phyloP scores from a whole-genome alignment of 2,888 invertebrate species.

The Agrochola circellaris region DNA sequence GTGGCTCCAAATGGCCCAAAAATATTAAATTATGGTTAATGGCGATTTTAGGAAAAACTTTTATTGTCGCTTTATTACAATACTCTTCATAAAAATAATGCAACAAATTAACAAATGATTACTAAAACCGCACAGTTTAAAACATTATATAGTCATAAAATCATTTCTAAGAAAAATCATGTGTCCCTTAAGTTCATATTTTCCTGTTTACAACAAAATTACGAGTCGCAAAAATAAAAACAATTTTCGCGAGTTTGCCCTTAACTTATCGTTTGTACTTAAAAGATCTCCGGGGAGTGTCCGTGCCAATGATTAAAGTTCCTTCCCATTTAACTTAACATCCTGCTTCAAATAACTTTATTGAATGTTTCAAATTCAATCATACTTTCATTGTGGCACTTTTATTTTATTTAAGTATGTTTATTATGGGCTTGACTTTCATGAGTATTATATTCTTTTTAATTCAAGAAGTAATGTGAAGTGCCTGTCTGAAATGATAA shows the following conservation, averaged over 20 bases:
- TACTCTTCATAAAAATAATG: background rate
- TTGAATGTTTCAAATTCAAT: conserved; percentile 62
- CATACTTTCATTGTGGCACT: conserved; percentile 38
- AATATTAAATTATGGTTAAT: background rate
- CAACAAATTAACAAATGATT: background rate
- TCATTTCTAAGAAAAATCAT: background rate
- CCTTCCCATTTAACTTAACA: conserved; percentile 64
- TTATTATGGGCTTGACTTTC: background rate
- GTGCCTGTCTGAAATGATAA: too few species aligned
- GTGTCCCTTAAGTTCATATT: conserved; percentile 4
- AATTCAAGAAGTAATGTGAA: too few species aligned
- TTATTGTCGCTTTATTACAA: too few species aligned
- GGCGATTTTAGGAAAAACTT: background rate
- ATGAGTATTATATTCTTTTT: background rate
- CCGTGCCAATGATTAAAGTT: conserved; percentile 69
- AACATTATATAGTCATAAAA: background rate
- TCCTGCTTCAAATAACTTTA: conserved; percentile 61
- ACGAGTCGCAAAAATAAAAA: conserved; percentile 23
- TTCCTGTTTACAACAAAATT: conserved; percentile 41
- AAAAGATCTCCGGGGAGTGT: conserved; percentile 62
- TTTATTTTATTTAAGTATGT: conserved; percentile 15
- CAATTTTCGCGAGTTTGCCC: conserved; percentile 44
- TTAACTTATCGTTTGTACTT: conserved; percentile 69
- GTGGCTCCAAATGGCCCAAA: background rate
- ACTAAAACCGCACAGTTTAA: background rate